Evolutionary conservation across 1,140 invertebrate species (phyloP).

Genomic region (Cyclina sinensis): DNA sequence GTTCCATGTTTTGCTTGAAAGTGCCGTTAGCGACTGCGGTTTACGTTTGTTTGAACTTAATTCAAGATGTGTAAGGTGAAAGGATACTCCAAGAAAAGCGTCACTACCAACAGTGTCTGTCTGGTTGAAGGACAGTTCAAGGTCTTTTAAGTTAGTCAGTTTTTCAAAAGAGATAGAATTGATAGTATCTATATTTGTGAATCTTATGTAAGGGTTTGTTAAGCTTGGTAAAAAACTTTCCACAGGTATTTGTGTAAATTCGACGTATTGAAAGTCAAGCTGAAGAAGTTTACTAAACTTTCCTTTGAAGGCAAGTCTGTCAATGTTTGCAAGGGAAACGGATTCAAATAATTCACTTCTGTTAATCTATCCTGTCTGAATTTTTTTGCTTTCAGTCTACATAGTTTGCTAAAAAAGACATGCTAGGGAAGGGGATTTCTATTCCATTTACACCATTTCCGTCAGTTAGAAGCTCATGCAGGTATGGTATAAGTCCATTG

Average conservation of each 20-base stretch:
- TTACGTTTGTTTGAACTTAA: slow-evolving; percentile 96
- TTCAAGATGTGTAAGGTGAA: slow-evolving; percentile 95
- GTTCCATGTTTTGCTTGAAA: slow-evolving; percentile 83
- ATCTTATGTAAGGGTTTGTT: slow-evolving; percentile 54
- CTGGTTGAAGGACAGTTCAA: slow-evolving; percentile 92
- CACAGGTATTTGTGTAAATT: slow-evolving; percentile 61
- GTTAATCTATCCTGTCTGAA: slow-evolving; percentile 59
- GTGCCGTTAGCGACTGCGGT: slow-evolving; percentile 93
- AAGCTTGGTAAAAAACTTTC: slow-evolving; percentile 58
- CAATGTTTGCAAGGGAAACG: slow-evolving; percentile 33
- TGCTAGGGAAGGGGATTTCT: slow-evolving; percentile 46
- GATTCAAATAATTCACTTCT: slow-evolving; percentile 53
- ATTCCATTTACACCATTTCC: slow-evolving; percentile 51
- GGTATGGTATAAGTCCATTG: slow-evolving; percentile 67
- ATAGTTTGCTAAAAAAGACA: slow-evolving; percentile 67
- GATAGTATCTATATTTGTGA: slow-evolving; percentile 62
- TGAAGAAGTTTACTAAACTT: slow-evolving; percentile 64
- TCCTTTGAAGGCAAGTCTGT: slow-evolving; percentile 46
- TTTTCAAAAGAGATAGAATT: slow-evolving; percentile 59
- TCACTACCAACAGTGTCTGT: slow-evolving; percentile 91
- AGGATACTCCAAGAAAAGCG: slow-evolving; percentile 93
- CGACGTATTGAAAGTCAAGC: slow-evolving; percentile 67
- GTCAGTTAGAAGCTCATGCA: slow-evolving; percentile 71
- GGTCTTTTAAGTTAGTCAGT: slow-evolving; percentile 68
- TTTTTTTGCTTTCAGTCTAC: slow-evolving; percentile 70